These are phyloP conservation scores for Acanthisitta chloris DNA, from an alignment of 2,113 vertebrate species.

Conservation along the genomic window DNA sequence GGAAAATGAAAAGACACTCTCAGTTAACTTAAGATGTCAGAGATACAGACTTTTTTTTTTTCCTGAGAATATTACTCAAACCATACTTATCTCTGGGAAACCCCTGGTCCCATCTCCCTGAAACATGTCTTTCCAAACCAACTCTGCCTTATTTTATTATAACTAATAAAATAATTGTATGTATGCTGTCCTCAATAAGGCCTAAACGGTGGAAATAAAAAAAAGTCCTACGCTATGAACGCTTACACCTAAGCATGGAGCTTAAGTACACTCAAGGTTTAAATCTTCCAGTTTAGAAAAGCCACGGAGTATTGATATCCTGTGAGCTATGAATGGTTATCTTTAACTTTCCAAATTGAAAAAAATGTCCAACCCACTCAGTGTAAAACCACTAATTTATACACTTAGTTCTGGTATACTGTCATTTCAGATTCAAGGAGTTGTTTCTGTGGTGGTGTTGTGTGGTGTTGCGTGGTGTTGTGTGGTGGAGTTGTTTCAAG, in stretches of 20 bases:
- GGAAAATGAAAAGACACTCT: background rate
- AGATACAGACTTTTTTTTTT: background rate
- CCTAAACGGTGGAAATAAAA: background rate
- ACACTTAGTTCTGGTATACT: background rate
- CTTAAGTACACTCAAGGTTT: background rate
- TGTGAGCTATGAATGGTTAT: background rate
- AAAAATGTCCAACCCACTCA: background rate
- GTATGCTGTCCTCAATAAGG: background rate
- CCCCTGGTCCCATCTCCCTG: background rate
- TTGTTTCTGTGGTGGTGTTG: background rate
- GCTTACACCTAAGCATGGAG: background rate
- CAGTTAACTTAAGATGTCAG: background rate
- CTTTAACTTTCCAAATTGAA: background rate
- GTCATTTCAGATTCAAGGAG: background rate
- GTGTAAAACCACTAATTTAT: background rate
- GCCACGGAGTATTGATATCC: background rate
- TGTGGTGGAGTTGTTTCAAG: too few species aligned
- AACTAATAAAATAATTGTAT: background rate
- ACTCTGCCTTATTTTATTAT: background rate
- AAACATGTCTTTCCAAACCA: background rate
- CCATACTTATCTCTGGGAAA: background rate
- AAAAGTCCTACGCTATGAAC: background rate
- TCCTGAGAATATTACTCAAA: background rate
- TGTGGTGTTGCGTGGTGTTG: too few species aligned
- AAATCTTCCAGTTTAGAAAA: background rate